These are phyloP conservation scores for Tetrax tetrax DNA, from an alignment of 2,113 vertebrate species.

Conservation along the genomic window DNA sequence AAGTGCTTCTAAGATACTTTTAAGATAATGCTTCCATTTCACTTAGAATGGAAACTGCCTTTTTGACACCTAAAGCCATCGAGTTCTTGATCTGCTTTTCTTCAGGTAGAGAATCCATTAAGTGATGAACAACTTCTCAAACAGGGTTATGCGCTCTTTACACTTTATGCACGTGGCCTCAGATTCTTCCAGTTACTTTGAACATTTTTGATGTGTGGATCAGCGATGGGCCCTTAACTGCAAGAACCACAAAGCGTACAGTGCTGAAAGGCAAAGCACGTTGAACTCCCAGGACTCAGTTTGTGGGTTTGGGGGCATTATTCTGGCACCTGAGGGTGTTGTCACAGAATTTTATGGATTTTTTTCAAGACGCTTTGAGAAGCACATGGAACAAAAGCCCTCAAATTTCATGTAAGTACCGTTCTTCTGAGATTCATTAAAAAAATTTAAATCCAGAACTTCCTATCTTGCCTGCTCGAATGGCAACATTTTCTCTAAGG, in stretches of 20 bases:
- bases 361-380: not conserved
- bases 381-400: not conserved
- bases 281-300: not conserved
- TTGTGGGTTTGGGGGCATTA: not conserved
- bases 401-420: not conserved
- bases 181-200: not conserved
- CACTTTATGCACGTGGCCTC: not conserved
- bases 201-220: not conserved
- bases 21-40: not conserved
- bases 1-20: conserved; percentile 38
- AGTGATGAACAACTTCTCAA: not conserved
- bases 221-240: not conserved
- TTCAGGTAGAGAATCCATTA: conserved; percentile 16
- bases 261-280: not conserved
- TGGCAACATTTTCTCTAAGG: not conserved
- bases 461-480: not conserved
- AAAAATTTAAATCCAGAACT: not conserved
- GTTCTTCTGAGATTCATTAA: not conserved
- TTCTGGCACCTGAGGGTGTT: not conserved
- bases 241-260: not conserved
- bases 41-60: conserved; percentile 1
- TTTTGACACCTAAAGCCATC: not conserved
- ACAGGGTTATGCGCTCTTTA: not conserved
- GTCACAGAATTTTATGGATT: not conserved
- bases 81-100: conserved; percentile 10